Evolutionary conservation across 2,888 invertebrate species (phyloP), one percentile per base, ranked within the genome.

Genomic region (Pantelozetes paolii): DNA sequence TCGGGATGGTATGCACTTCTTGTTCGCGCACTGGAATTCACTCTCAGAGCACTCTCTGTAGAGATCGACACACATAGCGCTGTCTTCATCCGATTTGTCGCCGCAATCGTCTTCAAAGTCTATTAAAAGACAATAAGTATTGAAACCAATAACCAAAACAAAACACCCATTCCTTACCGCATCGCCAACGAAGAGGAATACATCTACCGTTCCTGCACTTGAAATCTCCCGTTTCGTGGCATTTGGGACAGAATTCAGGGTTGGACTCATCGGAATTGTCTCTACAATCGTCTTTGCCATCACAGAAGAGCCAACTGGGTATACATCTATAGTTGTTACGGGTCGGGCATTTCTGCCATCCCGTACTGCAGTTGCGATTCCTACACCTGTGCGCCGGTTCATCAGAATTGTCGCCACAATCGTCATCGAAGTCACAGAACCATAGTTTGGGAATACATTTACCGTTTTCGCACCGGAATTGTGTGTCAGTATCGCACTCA

Each of bases 271-370:
- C 98, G 36, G 93, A 93, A 74, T 91, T 91, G 81, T 98, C 98
- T 2, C 94, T 86, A 73, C 85, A 85, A 82, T 98, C 97, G 80
- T 98, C 95, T 82, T 94, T 94, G 15, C 97, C 97, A 81, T 98
- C 96, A 82, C 98, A 99, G 87, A 96, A 94, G 77, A 96, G 84
- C 96, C 96, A 98, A 83, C 94, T 92, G 0, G 98, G 97, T 79
- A 98, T 95, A 82, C 96, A 97, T 32, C 96, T 87, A 82, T 97
- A 97, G 83, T 94, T 94, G 0, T 91, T 88, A 78, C 90, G 90
- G 0, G 94, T 92, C 0, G 94, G 94, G 83, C 98, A 99, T 23
- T 94, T 86, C 80, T 92, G 89, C 97, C 96, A 98, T 0, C 96
- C 97, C 0, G 89, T 90, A 0, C 93, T 94, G 81, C 98, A 98